phyloP scores from a whole-genome alignment of 2,888 invertebrate genomes.

The Phrixothrix hirtus region DNA sequence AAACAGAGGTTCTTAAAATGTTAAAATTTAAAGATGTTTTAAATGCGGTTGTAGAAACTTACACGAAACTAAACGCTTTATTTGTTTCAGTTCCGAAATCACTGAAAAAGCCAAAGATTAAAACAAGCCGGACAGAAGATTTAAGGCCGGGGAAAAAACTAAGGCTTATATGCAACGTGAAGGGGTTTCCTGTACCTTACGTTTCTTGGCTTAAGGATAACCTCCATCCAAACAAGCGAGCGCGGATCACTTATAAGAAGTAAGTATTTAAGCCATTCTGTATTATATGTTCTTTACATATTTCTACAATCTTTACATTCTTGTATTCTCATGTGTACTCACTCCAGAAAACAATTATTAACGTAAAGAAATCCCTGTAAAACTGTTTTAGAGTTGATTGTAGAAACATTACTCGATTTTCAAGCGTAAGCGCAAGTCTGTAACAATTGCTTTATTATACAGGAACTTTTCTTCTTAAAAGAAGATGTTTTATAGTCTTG shows the following conservation, averaged over 20 bases:
- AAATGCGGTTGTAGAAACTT: too few relatives aligned
- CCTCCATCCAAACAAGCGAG: constrained; percentile 62
- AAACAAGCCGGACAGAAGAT: constrained; percentile 25
- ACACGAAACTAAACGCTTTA: too few relatives aligned
- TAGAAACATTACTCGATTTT: too few relatives aligned
- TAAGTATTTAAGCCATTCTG: constrained; percentile 46
- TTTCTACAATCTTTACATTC: not conserved
- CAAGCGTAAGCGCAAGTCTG: too few relatives aligned
- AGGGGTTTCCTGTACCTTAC: constrained; percentile 77
- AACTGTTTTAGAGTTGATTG: too few relatives aligned
- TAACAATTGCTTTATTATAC: too few relatives aligned
- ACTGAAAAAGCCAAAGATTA: constrained; percentile 33
- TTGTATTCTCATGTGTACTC: not conserved
- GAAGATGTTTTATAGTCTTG: too few relatives aligned
- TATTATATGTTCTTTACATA: too few relatives aligned
- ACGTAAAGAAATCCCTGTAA: not conserved
- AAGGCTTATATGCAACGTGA: constrained; percentile 74
- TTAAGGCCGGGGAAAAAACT: constrained; percentile 47
- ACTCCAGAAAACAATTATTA: not conserved
- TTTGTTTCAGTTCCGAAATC: constrained; percentile 45
- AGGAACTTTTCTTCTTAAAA: too few relatives aligned
- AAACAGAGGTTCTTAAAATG: too few relatives aligned
- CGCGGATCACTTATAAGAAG: constrained; percentile 68
- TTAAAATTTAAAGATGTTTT: too few relatives aligned
- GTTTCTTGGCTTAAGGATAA: constrained; percentile 83